phyloP scores from a whole-genome alignment of 2,797 vertebrate genomes.

The Sebastes jordani region DNA sequence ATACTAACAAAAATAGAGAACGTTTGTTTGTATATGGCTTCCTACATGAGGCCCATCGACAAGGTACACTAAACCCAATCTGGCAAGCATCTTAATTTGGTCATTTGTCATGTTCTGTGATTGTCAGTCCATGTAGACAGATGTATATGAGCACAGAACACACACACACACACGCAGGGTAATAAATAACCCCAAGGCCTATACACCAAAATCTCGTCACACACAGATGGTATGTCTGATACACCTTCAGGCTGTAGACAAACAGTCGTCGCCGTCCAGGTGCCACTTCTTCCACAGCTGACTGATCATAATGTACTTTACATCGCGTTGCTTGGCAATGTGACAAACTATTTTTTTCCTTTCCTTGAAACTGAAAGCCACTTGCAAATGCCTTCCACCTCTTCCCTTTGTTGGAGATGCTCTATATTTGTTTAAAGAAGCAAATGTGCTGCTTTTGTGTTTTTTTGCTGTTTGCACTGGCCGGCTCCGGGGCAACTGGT shows the following conservation, averaged over 20 bases:
- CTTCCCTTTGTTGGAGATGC: background rate
- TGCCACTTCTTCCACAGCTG: background rate
- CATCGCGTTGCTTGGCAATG: background rate
- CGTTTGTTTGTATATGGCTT: background rate
- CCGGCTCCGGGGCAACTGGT: constrained; percentile 1
- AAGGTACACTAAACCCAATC: constrained; percentile 28
- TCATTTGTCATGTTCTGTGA: constrained; percentile 60
- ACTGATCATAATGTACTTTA: background rate
- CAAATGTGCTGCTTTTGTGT: constrained; percentile 4
- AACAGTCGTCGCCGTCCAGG: constrained; percentile 9
- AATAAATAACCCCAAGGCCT: constrained; percentile 37
- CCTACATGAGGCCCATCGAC: background rate
- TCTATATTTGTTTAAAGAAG: background rate
- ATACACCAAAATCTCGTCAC: constrained; percentile 11
- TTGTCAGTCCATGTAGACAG: constrained; percentile 35
- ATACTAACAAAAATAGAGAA: too few relatives aligned
- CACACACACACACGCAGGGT: constrained; percentile 13
- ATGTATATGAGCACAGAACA: constrained; percentile 26
- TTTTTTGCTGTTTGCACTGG: constrained; percentile 13
- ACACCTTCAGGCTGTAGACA: constrained; percentile 35
- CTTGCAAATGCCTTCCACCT: background rate
- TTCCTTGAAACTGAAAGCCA: background rate
- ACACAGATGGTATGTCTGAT: constrained; percentile 60
- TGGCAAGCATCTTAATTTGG: constrained; percentile 55
- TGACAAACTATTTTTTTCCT: background rate